Conservation (phyloP, 2,888 invertebrate genomes). For the Sinohyriopsis cumingii region DNA sequence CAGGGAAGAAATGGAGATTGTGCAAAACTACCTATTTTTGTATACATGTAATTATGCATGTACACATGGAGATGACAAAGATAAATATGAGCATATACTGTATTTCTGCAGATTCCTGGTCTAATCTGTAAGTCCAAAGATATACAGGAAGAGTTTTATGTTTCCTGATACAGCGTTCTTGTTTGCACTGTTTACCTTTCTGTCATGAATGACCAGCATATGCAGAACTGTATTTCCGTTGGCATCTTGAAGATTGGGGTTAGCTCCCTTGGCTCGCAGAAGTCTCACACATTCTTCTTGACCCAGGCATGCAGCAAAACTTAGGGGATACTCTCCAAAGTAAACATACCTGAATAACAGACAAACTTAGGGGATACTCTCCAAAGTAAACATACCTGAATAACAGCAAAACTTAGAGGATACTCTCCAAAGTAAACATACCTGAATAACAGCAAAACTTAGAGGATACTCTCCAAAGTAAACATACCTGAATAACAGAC, state of each 20-base stretch:
- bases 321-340: slow-evolving; percentile 78
- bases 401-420: slow-evolving; percentile 86
- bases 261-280: slow-evolving; percentile 93
- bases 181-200: slow-evolving; percentile 53
- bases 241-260: slow-evolving; percentile 95
- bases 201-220: slow-evolving; percentile 94
- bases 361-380: slow-evolving; percentile 79
- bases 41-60: too few relatives aligned
- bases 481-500: too few relatives aligned
- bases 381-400: too few relatives aligned
- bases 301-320: slow-evolving; percentile 95
- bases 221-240: slow-evolving; percentile 98
- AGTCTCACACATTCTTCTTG: slow-evolving; percentile 98
- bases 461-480: slow-evolving; percentile 76
- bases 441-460: slow-evolving; percentile 91
- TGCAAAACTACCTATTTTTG: too few relatives aligned
- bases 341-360: too few relatives aligned
- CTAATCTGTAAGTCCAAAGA: too few relatives aligned
- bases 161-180: too few relatives aligned
- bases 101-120: too few relatives aligned
- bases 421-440: slow-evolving; percentile 99
- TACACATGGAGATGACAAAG: too few relatives aligned
- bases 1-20: too few relatives aligned
- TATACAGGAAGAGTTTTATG: too few relatives aligned
- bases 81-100: too few relatives aligned